Base-by-base conservation (phyloP, 2,888 invertebrate genomes). In the Diarsia dahlii region DNA sequence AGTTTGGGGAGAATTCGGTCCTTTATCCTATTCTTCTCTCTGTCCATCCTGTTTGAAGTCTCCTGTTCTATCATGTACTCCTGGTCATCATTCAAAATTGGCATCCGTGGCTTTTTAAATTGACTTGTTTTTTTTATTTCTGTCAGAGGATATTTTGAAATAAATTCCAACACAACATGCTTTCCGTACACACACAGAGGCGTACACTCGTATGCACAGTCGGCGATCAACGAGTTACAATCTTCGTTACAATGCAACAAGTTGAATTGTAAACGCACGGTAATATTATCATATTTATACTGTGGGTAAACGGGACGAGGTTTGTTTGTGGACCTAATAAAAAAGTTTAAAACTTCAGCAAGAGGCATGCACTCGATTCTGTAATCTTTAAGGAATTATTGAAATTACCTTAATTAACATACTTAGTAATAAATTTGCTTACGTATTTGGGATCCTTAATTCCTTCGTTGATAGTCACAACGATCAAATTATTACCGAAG, bases 1-100 rank as follows among this genome's bases (percentile, higher is more conserved):
- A 65, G 45, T 10, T 39, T 39, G 39, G 39, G 39, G 39, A 39
- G 8, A 39, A 52, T 13, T n/a, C 39, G 6, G 39, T n/a, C 39
- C 39, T 3, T 3, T 39, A 46, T 48, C 48, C 20, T 58, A 8
- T 28, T n/a, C 13, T 9, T 46, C 62, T 39, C 15, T 62, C 28
- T 39, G 20, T n/a, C 28, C 9, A 48, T n/a, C 2, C 23, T 39
- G 34, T 39, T 48, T 58, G 20, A 13, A 39, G 23, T 23, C 54
- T 68, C 56, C 50, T 62, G 15, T 8, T 5, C 8, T 1, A 34
- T 9, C 34, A 70, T 81, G 74, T 34, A 39, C 13, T 60, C 81
- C 84, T 74, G 46, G 81, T 80, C n/a, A 45, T 46, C 52, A 34
- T 9, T 80, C 74, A 80, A 81, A 81, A 83, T 69, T 48, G 45